These are phyloP conservation scores for Macroteleia sp. DNA, from an alignment of 2,888 invertebrate genomes.

Conservation along the genomic window DNA sequence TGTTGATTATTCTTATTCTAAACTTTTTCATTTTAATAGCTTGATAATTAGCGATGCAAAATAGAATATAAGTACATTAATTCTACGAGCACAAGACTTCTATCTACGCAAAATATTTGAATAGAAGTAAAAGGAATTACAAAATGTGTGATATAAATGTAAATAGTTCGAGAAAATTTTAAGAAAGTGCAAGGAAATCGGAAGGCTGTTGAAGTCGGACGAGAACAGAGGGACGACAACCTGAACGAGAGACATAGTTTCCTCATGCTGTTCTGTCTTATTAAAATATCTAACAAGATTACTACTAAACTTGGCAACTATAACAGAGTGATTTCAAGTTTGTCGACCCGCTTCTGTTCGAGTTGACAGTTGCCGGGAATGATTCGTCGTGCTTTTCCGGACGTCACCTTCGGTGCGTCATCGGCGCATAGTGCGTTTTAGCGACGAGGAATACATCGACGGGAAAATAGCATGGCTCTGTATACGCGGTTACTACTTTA, in stretches of 20 bases:
- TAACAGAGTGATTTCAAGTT: slow-evolving; percentile 78
- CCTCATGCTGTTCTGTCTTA: slow-evolving; percentile 76
- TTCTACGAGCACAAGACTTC: too few relatives aligned
- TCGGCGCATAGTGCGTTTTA: slow-evolving; percentile 19
- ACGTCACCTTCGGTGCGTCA: too few relatives aligned
- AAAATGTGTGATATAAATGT: slow-evolving; percentile 78
- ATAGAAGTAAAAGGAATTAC: slow-evolving; percentile 77
- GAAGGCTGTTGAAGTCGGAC: slow-evolving; percentile 29
- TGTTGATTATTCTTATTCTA: too few relatives aligned
- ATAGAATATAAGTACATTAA: too few relatives aligned
- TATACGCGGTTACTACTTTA: slow-evolving; percentile 14
- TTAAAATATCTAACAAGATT: slow-evolving; percentile 82
- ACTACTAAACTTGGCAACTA: slow-evolving; percentile 80
- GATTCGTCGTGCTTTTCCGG: too few relatives aligned
- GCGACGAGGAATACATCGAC: neutral
- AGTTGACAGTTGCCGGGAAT: slow-evolving; percentile 29
- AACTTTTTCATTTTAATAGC: too few relatives aligned
- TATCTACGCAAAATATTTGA: too few relatives aligned
- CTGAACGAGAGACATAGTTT: slow-evolving; percentile 69
- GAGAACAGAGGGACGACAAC: slow-evolving; percentile 54
- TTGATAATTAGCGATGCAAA: too few relatives aligned
- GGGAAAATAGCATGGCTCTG: neutral
- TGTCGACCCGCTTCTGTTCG: slow-evolving; percentile 54
- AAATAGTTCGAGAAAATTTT: slow-evolving; percentile 71
- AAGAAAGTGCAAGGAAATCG: slow-evolving; percentile 40